Evolutionary conservation across 2,797 vertebrate species (phyloP).

Genomic region (Eospalax fontanierii): DNA sequence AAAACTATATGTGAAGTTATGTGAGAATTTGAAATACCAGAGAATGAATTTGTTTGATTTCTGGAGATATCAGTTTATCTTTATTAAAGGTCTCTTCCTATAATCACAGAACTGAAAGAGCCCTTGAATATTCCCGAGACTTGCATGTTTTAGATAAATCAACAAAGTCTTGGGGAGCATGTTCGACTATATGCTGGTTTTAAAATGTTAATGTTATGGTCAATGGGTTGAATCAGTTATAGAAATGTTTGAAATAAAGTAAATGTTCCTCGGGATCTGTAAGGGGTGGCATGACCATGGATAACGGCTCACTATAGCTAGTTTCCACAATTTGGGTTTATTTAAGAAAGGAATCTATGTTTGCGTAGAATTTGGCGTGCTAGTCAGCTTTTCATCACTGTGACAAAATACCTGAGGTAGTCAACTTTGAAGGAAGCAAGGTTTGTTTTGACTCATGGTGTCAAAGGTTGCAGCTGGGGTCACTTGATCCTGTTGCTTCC

Average conservation of each 20-base stretch:
- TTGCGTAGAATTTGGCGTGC: not conserved
- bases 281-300: no score
- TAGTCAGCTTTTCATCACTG: not conserved
- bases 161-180: not conserved
- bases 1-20: conserved; percentile 25
- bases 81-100: not conserved
- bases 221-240: not conserved
- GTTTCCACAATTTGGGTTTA: not conserved
- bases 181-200: not conserved
- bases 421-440: not conserved
- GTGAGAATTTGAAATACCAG: not conserved
- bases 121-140: not conserved
- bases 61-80: conserved; percentile 12
- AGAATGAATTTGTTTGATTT: conserved; percentile 62
- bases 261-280: not conserved
- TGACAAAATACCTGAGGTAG: not conserved
- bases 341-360: not conserved
- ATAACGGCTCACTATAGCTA: not conserved
- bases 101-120: not conserved
- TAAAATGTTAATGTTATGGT: conserved; percentile 25
- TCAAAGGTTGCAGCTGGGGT: not conserved
- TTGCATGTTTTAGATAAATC: not conserved
- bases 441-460: not conserved
- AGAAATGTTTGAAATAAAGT: not conserved
- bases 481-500: not conserved